Base-by-base conservation (phyloP, 1,140 invertebrate species). In the Anthonomus grandis region DNA sequence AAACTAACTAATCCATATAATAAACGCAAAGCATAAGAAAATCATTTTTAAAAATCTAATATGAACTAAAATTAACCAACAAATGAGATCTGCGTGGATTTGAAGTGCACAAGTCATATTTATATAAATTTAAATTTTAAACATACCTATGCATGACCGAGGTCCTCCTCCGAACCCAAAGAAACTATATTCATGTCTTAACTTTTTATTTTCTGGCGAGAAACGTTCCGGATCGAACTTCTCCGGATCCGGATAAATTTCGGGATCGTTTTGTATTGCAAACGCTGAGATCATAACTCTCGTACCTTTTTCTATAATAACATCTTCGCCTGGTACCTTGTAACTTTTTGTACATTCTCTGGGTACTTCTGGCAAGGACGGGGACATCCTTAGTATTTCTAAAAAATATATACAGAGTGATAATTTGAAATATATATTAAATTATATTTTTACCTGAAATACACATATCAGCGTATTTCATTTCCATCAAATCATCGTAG, bases 111-210 rank as follows among this genome's bases (percentile, higher is more conserved):
- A 1, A 12, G 15, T 12, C 13, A 34, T 34, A 2, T 1, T 2
- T 34, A 12, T 34, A 2, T 13, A 34, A 1, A 13, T 34, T 34
- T 13, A 34, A 34, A 12, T 13, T 34, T 12, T 2, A 34, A 34
- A 10, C 44, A 34, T 70, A 76, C 75, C 76, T 49, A 85, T 80
- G 57, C 83, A 85, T 61, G 79, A 80, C 42, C 83, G 69, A 2
- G 77, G 76, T 9, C 83, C 82, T 37, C 70, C 66, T 10, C 81
- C 80, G 61, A 84, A 84, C 4, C 80, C 77, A 36, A 83, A 42
- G 62, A 69, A 83, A 0, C 71, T 57, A 23, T 48, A 53, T 34
- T 56, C 17, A 8, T 24, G 37, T 9, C 54, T 55, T 25, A 18
- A 58, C 3, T 19, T 37, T 36, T 54, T 65, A 23, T 65, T 66